Evolutionary conservation across 2,797 vertebrate genomes (phyloP).

Genomic region (Arnoldichthys spilopterus): DNA sequence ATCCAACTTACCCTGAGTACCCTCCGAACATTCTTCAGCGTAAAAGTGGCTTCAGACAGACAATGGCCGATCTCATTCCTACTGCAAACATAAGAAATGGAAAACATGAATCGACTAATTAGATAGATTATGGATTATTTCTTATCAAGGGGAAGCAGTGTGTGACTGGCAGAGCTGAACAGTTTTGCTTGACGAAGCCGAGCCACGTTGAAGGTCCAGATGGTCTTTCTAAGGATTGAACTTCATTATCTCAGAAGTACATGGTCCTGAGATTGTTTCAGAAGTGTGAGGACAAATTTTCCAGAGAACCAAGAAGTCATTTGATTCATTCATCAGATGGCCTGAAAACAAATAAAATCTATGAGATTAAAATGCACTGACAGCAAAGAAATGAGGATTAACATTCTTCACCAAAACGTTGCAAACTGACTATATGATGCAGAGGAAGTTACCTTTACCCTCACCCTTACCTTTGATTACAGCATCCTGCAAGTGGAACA

Average conservation of each 20-base stretch:
- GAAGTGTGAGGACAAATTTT: slow-evolving; percentile 4
- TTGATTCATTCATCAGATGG: slow-evolving; percentile 25
- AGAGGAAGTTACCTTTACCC: neutral
- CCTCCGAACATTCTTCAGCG: neutral
- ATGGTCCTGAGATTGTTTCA: slow-evolving; percentile 4
- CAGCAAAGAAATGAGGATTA: neutral
- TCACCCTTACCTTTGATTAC: too few relatives aligned
- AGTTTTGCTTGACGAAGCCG: slow-evolving; percentile 3
- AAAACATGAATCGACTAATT: slow-evolving; percentile 27
- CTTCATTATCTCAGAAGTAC: slow-evolving; percentile 10
- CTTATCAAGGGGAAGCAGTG: slow-evolving; percentile 36
- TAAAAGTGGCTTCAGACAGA: neutral
- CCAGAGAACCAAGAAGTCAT: slow-evolving; percentile 14
- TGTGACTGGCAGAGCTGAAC: slow-evolving; percentile 10
- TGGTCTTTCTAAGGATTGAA: neutral
- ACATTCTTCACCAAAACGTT: neutral
- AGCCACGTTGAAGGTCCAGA: slow-evolving; percentile 26
- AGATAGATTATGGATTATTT: slow-evolving; percentile 29
- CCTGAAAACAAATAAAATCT: too few relatives aligned
- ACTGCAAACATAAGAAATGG: slow-evolving; percentile 22
- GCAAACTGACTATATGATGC: neutral
- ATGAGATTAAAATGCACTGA: neutral
- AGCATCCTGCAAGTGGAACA: too few relatives aligned
- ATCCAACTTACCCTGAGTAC: neutral
- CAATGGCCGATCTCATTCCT: slow-evolving; percentile 20